Evolutionary conservation across 2,113 vertebrate species (phyloP), one percentile per base, ranked within the genome.

Genomic region (Trinectes maculatus): DNA sequence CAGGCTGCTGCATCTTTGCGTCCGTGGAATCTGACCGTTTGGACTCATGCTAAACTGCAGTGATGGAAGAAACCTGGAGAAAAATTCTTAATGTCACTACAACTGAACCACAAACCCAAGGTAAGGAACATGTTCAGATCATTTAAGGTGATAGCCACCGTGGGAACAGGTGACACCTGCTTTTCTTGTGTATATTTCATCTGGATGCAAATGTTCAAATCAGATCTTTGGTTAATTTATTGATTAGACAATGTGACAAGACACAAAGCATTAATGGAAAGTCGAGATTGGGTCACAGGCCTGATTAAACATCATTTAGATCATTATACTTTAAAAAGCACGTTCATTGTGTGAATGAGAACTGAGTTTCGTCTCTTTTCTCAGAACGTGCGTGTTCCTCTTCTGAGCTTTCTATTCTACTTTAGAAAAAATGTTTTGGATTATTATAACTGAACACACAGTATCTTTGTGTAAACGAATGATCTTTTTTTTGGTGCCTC

Each of bases 331-430:
- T n/a, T n/a, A n/a, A n/a, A n/a, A n/a, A n/a, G n/a, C n/a, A n/a
- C n/a, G n/a, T n/a, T n/a, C n/a, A n/a, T n/a, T n/a, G n/a, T 36
- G 15, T 69, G 66, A 77, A 71, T 42, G 57, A 71, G 72, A 84
- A 87, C 40, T 37, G 15, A 59, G 55, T 18, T 15, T 0, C 6
- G 25, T 19, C 26, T 43, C 28, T 2, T 53, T 58, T 22, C 11
- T 3, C 12, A 52, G 1, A 3, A 3, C n/a, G 13, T n/a, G 3
- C 5, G 3, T 55, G 39, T 84, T 84, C 82, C 75, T 77, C 63
- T 82, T 77, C 0, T 47, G 7, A 59, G 22, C 39, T 77, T 70
- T 70, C 58, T 6, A 1, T 72, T 52, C 42, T n/a, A n/a, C n/a
- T n/a, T 39, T 29, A 24, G 3, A 47, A 3, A 16, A 67, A 15